Base-by-base conservation (phyloP, 2,113 vertebrate genomes). In the Tauraco erythrolophus region DNA sequence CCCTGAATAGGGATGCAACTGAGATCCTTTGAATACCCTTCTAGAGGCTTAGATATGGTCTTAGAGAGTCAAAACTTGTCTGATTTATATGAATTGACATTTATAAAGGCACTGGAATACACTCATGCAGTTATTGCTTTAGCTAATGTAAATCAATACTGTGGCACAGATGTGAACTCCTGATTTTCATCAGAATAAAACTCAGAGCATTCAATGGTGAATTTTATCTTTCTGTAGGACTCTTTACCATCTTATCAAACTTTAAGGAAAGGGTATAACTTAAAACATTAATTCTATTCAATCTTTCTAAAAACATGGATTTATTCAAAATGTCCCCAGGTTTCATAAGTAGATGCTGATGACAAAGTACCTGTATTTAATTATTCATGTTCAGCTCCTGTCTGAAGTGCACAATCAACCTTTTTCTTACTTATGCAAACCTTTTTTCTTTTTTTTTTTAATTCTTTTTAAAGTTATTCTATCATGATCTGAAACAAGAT, bases 301-400 rank as follows among this genome's bases (percentile, higher is more conserved):
- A 19, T 68, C 39, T 82, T 84, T 92, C 60, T 89, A 68, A 84
- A 93, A 82, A 68, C 57, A 60, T 22, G 14, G n/a, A 64, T 9
- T 72, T 82, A 17, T n/a, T 71, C 46, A 87, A 54, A 76, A 84
- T 92, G 23, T 78, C 65, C 53, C 43, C 18, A 92, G 64, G 70
- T 90, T 94, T 92, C 70, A 79, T 75, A 92, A 88, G 35, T 60
- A 88, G 57, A 85, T 83, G 82, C 61, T 76, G 35, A 64, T 92
- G 48, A 84, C 39, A 76, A 83, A 89, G 43, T 50, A 68, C 54
- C 66, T 93, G 10, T 58, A 68, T 93, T 95, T 90, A 93, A 92
- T 82, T 64, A 95, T 88, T 93, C 57, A 88, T 75, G 45, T 82
- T 88, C 39, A 68, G 62, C 30, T 90, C 45, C 82, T 85, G 16